These are phyloP conservation scores for Drosophila carrolli DNA, from an alignment of 1,140 invertebrate species.

Conservation along the genomic window DNA sequence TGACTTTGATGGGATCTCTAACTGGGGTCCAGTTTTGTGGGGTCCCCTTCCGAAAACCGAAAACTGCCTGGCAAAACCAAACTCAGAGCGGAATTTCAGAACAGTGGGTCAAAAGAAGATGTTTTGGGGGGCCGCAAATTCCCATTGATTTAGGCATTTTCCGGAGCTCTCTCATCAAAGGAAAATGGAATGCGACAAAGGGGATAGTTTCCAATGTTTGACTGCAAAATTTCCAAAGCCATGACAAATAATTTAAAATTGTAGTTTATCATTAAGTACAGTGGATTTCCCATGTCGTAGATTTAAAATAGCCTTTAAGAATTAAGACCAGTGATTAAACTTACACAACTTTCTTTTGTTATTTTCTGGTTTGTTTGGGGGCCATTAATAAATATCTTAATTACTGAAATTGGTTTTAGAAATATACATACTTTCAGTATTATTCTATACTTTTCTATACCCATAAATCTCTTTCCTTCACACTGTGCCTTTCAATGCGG, in stretches of 20 bases:
- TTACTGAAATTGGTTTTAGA: too few relatives aligned
- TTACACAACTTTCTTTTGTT: too few relatives aligned
- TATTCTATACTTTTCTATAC: not conserved
- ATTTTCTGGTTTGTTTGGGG: too few relatives aligned
- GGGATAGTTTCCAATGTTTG: not conserved
- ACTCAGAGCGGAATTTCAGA: conserved; percentile 2
- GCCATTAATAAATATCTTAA: too few relatives aligned
- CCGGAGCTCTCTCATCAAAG: not conserved
- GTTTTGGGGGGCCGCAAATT: not conserved
- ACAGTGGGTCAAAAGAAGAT: not conserved
- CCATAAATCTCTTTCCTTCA: not conserved
- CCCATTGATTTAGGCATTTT: not conserved
- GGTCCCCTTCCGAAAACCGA: conserved; percentile 2
- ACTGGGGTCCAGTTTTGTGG: conserved; percentile 5
- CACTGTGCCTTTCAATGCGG: conserved; percentile 3
- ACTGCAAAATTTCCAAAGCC: not conserved
- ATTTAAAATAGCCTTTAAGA: too few relatives aligned
- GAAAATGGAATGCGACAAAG: conserved; percentile 18
- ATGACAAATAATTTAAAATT: not conserved
- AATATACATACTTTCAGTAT: too few relatives aligned
- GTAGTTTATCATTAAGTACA: too few relatives aligned
- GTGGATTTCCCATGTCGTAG: too few relatives aligned
- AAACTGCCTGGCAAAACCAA: conserved; percentile 20
- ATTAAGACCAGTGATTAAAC: too few relatives aligned
- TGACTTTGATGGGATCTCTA: conserved; percentile 37